Conservation (phyloP, 2,113 vertebrate genomes). For the Piliocolobus tephrosceles region DNA sequence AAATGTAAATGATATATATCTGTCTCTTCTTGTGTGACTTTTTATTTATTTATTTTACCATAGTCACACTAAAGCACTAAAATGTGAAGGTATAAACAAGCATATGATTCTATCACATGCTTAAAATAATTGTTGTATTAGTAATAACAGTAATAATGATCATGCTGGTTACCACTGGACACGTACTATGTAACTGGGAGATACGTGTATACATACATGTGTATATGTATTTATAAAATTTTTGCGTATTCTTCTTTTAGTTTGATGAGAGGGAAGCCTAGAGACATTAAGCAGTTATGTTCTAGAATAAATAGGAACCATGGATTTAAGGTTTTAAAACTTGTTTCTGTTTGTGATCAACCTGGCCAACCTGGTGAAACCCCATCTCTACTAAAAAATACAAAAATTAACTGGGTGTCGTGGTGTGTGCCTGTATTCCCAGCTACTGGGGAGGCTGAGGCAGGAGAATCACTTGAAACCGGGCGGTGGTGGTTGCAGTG, state of each 20-base stretch:
- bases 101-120: not conserved
- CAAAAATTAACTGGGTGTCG: no score
- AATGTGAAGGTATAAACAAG: constrained; percentile 33
- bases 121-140: constrained; percentile 10
- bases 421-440: no score
- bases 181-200: not conserved
- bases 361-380: no score
- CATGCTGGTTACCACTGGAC: not conserved
- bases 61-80: constrained; percentile 15
- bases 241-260: not conserved
- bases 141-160: not conserved
- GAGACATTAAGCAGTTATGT: not conserved
- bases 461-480: no score
- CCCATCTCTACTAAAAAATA: no score
- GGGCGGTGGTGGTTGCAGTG: no score
- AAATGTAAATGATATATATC: constrained; percentile 67
- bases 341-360: not conserved
- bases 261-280: not conserved
- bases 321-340: constrained; percentile 35
- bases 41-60: not conserved
- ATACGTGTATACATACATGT: not conserved
- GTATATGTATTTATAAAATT: not conserved
- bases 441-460: no score
- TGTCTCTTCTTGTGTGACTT: constrained; percentile 56
- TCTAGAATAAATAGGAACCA: not conserved